These are phyloP conservation scores for Coreius guichenoti DNA, from an alignment of 2,797 vertebrate genomes.

Conservation along the genomic window DNA sequence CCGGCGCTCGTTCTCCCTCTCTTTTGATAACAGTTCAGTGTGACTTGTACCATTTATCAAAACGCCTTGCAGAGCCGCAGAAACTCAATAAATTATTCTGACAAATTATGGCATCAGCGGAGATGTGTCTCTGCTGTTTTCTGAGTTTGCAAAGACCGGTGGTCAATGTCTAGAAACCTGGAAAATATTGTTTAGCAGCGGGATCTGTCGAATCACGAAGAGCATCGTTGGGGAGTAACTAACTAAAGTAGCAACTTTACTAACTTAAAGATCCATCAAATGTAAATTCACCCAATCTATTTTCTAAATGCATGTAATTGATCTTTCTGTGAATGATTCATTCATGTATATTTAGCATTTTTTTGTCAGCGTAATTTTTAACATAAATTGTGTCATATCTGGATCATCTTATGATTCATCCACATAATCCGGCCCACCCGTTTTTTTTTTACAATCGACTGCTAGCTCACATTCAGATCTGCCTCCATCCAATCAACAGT, in stretches of 20 bases:
- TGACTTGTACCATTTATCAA: slow-evolving; percentile 82
- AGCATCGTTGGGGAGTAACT: not conserved
- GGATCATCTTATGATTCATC: not conserved
- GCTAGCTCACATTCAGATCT: not conserved
- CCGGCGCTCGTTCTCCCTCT: slow-evolving; percentile 40
- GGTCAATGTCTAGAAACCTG: slow-evolving; percentile 49
- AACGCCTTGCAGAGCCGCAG: slow-evolving; percentile 75
- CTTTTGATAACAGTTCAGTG: slow-evolving; percentile 79
- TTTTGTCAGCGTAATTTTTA: not conserved
- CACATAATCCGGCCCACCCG: not conserved
- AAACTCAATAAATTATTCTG: slow-evolving; percentile 81
- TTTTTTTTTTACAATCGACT: not conserved
- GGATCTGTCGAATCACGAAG: slow-evolving; percentile 17
- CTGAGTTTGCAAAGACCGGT: slow-evolving; percentile 42
- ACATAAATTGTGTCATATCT: not conserved
- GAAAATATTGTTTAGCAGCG: slow-evolving; percentile 4
- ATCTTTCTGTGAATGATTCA: not conserved
- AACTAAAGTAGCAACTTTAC: not conserved
- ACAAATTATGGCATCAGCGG: slow-evolving; percentile 78
- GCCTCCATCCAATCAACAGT: not conserved
- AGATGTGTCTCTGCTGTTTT: slow-evolving; percentile 68
- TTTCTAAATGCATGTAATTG: not conserved
- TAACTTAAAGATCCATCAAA: not conserved
- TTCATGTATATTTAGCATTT: not conserved
- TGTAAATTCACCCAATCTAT: not conserved